phyloP scores from a whole-genome alignment of 2,888 invertebrate genomes.

The Phyllotreta cruciferae region DNA sequence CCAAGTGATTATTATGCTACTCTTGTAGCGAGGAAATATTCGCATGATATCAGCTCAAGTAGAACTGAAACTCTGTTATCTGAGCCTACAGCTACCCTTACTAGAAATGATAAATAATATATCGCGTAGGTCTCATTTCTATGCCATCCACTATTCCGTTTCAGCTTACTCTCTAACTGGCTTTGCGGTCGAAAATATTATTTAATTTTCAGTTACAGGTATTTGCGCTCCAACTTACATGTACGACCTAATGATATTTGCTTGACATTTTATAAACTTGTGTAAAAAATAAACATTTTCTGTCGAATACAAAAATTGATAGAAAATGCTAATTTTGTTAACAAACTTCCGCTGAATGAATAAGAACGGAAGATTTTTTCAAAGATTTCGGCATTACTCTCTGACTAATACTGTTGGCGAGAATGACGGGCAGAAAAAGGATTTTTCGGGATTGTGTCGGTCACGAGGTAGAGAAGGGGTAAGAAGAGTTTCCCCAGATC shows the following conservation, averaged over 20 bases:
- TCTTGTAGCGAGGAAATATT: constrained; percentile 19
- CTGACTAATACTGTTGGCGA: neutral
- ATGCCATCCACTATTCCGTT: constrained; percentile 8
- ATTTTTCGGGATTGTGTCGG: neutral
- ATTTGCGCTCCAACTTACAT: constrained; percentile 2
- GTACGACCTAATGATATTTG: too few relatives aligned
- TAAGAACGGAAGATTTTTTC: too few relatives aligned
- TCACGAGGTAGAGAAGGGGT: constrained; percentile 24
- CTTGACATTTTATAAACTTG: too few relatives aligned
- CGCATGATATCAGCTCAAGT: constrained; percentile 24
- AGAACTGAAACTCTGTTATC: constrained; percentile 18
- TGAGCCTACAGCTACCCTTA: constrained; percentile 14
- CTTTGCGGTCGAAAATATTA: neutral
- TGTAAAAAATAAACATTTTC: too few relatives aligned
- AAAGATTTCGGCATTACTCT: too few relatives aligned
- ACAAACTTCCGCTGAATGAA: too few relatives aligned
- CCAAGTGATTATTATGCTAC: constrained; percentile 19
- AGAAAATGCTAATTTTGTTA: too few relatives aligned
- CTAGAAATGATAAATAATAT: constrained; percentile 24
- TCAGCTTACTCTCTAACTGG: constrained; percentile 5
- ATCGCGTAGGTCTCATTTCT: constrained; percentile 16
- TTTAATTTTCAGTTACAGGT: constrained; percentile 11
- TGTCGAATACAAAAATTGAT: too few relatives aligned
- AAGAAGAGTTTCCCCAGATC: constrained; percentile 32
- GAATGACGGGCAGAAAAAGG: constrained; percentile 1